phyloP scores from a whole-genome alignment of 1,140 invertebrate genomes.

The Diploscapter pachys region DNA sequence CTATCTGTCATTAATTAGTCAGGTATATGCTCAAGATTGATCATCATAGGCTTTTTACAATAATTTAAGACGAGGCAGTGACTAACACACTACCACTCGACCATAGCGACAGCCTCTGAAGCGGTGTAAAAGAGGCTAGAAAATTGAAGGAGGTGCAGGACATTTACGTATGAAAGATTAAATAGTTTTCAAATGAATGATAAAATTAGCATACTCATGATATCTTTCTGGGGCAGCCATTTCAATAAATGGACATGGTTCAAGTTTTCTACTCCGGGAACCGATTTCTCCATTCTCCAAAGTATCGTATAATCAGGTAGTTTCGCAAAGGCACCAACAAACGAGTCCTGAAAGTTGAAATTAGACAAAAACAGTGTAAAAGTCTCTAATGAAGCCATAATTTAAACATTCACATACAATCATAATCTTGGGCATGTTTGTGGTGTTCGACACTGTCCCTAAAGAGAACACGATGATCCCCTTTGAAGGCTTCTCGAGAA shows the following conservation, averaged over 20 bases:
- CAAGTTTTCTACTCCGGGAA: constrained; percentile 38
- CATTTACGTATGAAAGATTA: no score
- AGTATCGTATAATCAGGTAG: constrained; percentile 50
- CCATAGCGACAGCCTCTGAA: no score
- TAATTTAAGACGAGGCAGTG: no score
- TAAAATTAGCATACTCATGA: constrained; percentile 49
- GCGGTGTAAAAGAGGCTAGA: no score
- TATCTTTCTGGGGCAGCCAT: constrained; percentile 57
- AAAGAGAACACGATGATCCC: constrained; percentile 56
- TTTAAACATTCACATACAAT: constrained; percentile 16
- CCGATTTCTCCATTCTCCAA: constrained; percentile 53
- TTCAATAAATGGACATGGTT: constrained; percentile 51
- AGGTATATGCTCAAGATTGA: no score
- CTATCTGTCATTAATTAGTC: no score
- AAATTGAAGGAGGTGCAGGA: no score
- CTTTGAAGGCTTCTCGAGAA: constrained; percentile 41
- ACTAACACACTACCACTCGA: no score
- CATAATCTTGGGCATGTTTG: constrained; percentile 56
- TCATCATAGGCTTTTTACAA: no score
- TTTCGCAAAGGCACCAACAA: constrained; percentile 53
- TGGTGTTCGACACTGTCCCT: constrained; percentile 59
- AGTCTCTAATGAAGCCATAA: no score
- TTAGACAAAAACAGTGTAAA: background rate
- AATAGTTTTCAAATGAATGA: background rate
- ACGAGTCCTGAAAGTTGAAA: constrained; percentile 39